Evolutionary conservation across 2,113 vertebrate genomes (phyloP).

Genomic region (Planiliza haematocheilus): DNA sequence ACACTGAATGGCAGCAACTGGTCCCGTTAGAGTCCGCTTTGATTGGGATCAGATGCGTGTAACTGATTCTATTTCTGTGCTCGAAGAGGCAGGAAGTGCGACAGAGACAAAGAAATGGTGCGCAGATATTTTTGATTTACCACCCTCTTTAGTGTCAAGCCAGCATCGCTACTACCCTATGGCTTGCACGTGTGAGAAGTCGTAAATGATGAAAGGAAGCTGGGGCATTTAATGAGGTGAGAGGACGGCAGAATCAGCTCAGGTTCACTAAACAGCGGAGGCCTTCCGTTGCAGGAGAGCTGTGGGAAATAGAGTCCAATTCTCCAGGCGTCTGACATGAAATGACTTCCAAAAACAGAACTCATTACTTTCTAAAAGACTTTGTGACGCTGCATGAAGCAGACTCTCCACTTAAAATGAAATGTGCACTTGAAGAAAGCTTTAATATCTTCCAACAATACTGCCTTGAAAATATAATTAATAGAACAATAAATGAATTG

Average conservation of each 20-base stretch:
- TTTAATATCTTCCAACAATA: too few relatives aligned
- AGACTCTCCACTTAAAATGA: neutral
- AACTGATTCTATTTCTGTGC: conserved; percentile 29
- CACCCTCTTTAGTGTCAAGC: conserved; percentile 13
- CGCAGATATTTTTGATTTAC: conserved; percentile 25
- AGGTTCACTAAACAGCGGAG: conserved; percentile 26
- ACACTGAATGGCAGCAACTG: conserved; percentile 4
- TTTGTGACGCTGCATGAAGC: conserved; percentile 3
- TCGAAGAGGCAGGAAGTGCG: conserved; percentile 57
- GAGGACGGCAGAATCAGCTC: conserved; percentile 30
- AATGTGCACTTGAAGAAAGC: neutral
- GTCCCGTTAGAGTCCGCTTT: neutral
- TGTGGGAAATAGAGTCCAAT: conserved; percentile 20
- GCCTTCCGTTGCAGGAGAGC: neutral
- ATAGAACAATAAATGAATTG: too few relatives aligned
- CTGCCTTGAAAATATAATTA: too few relatives aligned
- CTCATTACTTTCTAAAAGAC: conserved; percentile 22
- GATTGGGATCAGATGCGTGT: conserved; percentile 52
- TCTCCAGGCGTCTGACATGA: conserved; percentile 25
- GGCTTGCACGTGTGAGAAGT: conserved; percentile 28
- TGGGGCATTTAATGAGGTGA: conserved; percentile 48
- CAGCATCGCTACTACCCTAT: conserved; percentile 6
- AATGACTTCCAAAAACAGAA: conserved; percentile 51
- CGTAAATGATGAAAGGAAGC: conserved; percentile 58
- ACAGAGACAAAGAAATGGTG: conserved; percentile 11